phyloP scores from a whole-genome alignment of 2,797 vertebrate species.

The Hyperoplus lanceolatus region DNA sequence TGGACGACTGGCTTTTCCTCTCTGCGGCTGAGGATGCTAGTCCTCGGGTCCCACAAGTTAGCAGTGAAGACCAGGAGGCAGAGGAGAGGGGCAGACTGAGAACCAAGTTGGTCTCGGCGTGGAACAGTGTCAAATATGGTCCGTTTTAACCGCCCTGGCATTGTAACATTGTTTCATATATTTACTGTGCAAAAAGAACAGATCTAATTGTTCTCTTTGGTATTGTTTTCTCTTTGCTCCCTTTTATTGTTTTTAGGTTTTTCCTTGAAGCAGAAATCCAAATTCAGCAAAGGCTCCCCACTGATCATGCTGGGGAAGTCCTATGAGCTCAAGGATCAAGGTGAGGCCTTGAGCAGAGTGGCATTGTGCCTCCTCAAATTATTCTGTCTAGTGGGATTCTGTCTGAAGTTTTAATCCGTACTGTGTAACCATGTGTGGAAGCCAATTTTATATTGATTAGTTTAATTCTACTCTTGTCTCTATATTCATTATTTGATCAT shows the following conservation, averaged over 20 bases:
- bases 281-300: conserved; percentile 88
- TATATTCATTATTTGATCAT: too few species aligned
- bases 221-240: background rate
- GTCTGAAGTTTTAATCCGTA: background rate
- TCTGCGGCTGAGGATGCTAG: conserved; percentile 45
- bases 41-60: conserved; percentile 15
- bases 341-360: conserved; percentile 65
- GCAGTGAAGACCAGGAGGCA: conserved; percentile 40
- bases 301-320: conserved; percentile 88
- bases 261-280: conserved; percentile 88
- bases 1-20: conserved; percentile 79
- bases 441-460: too few species aligned
- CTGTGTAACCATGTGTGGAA: background rate
- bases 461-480: too few species aligned
- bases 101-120: conserved; percentile 88
- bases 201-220: background rate
- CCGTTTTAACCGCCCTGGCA: conserved; percentile 34
- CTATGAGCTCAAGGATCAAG: conserved; percentile 84
- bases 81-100: conserved; percentile 88
- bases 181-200: background rate
- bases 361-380: rapidly evolving
- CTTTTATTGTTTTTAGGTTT: conserved; percentile 81
- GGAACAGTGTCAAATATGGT: conserved; percentile 95
- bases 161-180: background rate
- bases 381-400: background rate